Conservation (phyloP, 2,797 vertebrate species). For the Phylloscopus collybita region DNA sequence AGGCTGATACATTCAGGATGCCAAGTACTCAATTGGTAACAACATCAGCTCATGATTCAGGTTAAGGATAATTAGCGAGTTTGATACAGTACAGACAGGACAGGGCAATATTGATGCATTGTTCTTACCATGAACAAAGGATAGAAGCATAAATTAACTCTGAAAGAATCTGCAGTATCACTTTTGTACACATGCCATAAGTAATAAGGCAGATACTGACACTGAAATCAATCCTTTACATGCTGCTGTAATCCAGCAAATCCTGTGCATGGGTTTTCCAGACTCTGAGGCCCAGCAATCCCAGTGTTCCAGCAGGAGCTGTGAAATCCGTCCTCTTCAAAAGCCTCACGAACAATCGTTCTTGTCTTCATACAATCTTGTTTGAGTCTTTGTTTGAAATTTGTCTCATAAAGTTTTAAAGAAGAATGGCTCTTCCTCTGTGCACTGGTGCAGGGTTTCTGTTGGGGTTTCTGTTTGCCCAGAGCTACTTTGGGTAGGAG, state of each 20-base stretch:
- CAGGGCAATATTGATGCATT: background rate
- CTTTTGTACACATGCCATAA: background rate
- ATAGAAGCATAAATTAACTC: background rate
- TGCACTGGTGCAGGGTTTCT: background rate
- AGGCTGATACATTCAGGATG: slow-evolving; percentile 72
- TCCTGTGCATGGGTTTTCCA: background rate
- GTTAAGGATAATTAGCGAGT: slow-evolving; percentile 38
- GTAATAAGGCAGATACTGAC: slow-evolving; percentile 53
- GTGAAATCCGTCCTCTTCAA: background rate
- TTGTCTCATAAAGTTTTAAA: background rate
- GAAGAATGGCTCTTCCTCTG: background rate
- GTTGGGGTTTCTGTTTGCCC: background rate
- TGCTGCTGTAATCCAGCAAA: slow-evolving; percentile 23
- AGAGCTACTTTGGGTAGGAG: background rate
- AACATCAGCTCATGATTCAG: slow-evolving; percentile 23
- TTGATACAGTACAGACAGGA: slow-evolving; percentile 42
- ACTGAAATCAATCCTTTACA: slow-evolving; percentile 1
- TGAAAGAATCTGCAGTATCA: background rate
- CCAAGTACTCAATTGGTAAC: slow-evolving; percentile 53
- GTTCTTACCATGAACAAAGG: background rate
- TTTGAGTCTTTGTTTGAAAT: background rate
- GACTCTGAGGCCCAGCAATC: background rate
- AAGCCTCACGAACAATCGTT: background rate
- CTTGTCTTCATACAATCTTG: background rate
- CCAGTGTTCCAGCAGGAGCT: background rate